Evolutionary conservation across 2,888 invertebrate species (phyloP).

Genomic region (Spicauda simplicius): DNA sequence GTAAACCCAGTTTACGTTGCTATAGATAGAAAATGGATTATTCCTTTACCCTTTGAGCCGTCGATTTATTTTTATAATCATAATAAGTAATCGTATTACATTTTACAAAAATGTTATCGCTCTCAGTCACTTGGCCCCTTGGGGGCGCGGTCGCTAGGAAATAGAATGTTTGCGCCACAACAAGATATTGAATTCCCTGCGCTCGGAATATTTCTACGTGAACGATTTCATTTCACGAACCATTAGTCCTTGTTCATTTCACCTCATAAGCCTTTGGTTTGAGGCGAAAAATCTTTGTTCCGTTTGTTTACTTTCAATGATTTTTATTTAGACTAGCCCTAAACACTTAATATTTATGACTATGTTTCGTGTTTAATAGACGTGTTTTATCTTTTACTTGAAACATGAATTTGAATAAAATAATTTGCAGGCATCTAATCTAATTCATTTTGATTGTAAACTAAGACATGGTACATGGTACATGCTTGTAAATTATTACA

Average conservation of each 20-base stretch:
- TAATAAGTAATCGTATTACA: neutral
- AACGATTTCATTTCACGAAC: slow-evolving; percentile 60
- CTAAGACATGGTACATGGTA: no score
- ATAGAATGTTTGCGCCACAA: slow-evolving; percentile 59
- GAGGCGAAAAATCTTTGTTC: neutral
- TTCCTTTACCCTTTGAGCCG: neutral
- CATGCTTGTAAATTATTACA: no score
- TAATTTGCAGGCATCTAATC: no score
- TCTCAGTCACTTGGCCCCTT: slow-evolving; percentile 33
- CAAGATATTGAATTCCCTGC: slow-evolving; percentile 61
- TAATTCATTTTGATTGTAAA: no score
- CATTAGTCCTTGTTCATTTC: slow-evolving; percentile 55
- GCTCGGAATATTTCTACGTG: slow-evolving; percentile 56
- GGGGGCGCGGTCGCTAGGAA: slow-evolving; percentile 45
- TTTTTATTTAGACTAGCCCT: neutral
- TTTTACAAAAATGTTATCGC: neutral
- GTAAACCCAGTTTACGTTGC: no score
- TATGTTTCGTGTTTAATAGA: no score
- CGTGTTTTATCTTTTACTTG: no score
- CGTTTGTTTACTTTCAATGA: neutral
- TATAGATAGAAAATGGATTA: neutral
- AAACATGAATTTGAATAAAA: no score
- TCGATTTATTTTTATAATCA: neutral
- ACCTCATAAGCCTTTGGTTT: slow-evolving; percentile 43
- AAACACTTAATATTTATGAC: no score